phyloP scores from a whole-genome alignment of 2,797 vertebrate species.

The Notoglanidium macrostoma region DNA sequence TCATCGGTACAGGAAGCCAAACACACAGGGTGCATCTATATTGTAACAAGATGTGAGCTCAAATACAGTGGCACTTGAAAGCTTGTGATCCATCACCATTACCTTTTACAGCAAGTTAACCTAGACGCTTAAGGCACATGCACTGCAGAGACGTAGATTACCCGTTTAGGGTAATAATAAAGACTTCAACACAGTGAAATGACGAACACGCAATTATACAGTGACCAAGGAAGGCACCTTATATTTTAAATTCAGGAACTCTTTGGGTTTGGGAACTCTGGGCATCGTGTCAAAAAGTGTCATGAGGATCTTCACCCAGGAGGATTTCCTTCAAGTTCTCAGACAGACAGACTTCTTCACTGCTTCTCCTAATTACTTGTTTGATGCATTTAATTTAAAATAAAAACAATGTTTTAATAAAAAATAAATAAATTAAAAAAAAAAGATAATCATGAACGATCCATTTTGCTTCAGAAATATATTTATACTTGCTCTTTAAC shows the following conservation, averaged over 20 bases:
- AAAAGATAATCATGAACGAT: neutral
- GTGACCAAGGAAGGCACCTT: too few species aligned
- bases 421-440: too few species aligned
- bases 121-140: neutral
- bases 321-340: neutral
- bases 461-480: neutral
- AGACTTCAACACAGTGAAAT: neutral
- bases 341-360: neutral
- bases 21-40: slow-evolving; percentile 61
- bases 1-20: slow-evolving; percentile 56
- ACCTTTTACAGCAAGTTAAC: neutral
- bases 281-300: neutral
- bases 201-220: neutral
- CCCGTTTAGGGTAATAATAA: neutral
- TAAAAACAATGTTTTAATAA: neutral
- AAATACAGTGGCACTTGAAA: slow-evolving; percentile 9
- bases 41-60: neutral
- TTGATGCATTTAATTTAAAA: neutral
- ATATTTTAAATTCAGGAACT: too few species aligned
- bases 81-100: neutral
- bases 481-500: neutral
- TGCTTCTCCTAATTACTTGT: neutral
- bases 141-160: neutral
- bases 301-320: neutral
- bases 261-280: neutral